These are phyloP conservation scores for Oncorhynchus keta DNA, from an alignment of 2,113 vertebrate genomes.

Conservation along the genomic window DNA sequence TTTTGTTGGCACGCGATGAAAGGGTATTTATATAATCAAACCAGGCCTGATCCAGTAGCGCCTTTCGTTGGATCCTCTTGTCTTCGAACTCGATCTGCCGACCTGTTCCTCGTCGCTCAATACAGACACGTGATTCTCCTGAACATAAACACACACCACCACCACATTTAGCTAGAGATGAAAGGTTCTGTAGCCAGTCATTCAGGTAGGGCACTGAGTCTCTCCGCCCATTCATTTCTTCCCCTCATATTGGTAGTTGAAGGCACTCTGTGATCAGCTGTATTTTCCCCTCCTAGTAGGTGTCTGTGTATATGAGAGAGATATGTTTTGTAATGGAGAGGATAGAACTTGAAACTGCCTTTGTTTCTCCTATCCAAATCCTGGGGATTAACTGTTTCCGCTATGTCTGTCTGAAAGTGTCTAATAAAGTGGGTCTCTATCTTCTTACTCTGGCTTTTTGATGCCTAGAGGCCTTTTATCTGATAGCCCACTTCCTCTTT, in stretches of 20 bases:
- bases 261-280: constrained; percentile 1
- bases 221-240: constrained; percentile 38
- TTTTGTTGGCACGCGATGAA: constrained; percentile 23
- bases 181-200: constrained; percentile 5
- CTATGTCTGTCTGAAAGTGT: constrained; percentile 2
- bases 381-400: constrained; percentile 36
- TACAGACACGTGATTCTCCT: constrained; percentile 18
- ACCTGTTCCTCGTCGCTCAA: constrained; percentile 1
- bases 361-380: constrained; percentile 25
- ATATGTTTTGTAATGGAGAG: constrained; percentile 7
- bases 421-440: not conserved
- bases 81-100: constrained; percentile 3
- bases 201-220: constrained; percentile 25
- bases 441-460: not conserved
- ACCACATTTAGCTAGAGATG: not conserved
- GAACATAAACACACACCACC: not conserved
- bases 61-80: not conserved
- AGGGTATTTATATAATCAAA: constrained; percentile 6
- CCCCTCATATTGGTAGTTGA: constrained; percentile 30
- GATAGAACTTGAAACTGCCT: constrained; percentile 1
- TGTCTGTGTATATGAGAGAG: constrained; percentile 10
- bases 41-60: constrained; percentile 4
- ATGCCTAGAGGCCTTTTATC: constrained; percentile 15
- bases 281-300: constrained; percentile 1
- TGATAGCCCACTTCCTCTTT: not conserved